These are phyloP conservation scores for Sycophila sp. DNA, from an alignment of 1,140 invertebrate species.

Conservation along the genomic window DNA sequence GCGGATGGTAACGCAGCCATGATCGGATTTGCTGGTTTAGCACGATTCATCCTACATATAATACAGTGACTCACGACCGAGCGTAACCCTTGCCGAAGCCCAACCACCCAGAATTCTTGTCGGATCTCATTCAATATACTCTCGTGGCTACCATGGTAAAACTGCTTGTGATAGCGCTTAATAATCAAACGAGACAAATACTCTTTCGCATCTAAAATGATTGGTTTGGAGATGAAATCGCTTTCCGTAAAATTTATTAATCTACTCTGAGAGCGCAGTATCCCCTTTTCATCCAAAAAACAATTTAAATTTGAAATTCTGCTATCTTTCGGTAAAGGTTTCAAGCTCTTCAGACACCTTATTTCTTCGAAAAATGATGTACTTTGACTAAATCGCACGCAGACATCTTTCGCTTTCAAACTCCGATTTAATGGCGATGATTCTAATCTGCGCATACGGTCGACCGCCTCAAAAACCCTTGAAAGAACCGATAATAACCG, in stretches of 20 bases:
- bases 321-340: background rate
- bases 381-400: background rate
- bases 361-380: background rate
- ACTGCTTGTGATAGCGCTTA: slow-evolving; percentile 30
- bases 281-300: background rate
- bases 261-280: background rate
- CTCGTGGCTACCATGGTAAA: background rate
- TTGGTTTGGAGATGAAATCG: background rate
- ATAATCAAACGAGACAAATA: slow-evolving; percentile 20
- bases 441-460: background rate
- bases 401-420: background rate
- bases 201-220: too few species aligned
- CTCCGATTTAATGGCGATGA: background rate
- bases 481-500: background rate
- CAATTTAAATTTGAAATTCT: background rate
- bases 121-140: slow-evolving; percentile 19
- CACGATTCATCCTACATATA: background rate
- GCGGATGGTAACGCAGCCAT: background rate
- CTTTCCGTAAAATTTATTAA: background rate
- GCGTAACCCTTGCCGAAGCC: slow-evolving; percentile 24
- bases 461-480: background rate
- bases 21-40: background rate
- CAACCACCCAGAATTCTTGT: slow-evolving; percentile 44
- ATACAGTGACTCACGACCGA: background rate
- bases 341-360: background rate